Evolutionary conservation across 2,888 invertebrate species (phyloP), one percentile per base, ranked within the genome.

Genomic region (Sesamia inferens): DNA sequence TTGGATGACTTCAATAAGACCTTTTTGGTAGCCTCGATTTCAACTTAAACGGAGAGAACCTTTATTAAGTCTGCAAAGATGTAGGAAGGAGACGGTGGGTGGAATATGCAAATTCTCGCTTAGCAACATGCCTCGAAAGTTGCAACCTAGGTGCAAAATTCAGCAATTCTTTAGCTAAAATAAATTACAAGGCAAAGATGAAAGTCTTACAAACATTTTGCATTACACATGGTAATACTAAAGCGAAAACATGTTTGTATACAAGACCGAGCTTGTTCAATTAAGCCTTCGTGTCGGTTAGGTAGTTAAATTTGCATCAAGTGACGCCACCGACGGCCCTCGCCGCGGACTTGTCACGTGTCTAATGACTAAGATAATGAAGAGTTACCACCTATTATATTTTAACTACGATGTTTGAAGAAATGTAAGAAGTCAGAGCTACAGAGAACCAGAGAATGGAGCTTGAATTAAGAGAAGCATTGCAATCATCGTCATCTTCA

Each of bases 231-330:
- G 58, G 61, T 69, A 74, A 76, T 69, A 57, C 74, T 70, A 14
- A 81, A 68, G 42, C 47, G 39, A 57, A 71, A 79, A 68, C 51
- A 78, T 62, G 78, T 78, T 78, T 73, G 61, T 77, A 74, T 70
- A 81, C 83, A 81, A 72, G 71, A 77, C 72, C 76, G 78, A 64
- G 78, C 73, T 81, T 69, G 84, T 81, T 84, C 83, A 89, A 89
- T 90, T 89, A 88, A 84, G 84, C 68, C 66, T 51, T 71, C 76
- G 64, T 78, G 79, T 69, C 78, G 75, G 74, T 65, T 54, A 66
- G 78, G 78, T 87, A 84, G 89, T 91, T 86, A 88, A 88, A 90
- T 92, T 92, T 91, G 86, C 90, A 91, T 91, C 86, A 88, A 85
- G 79, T 76, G 87, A 82, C 84, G 81, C 70, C 69, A 65, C 59